Base-by-base conservation (phyloP, 2,797 vertebrate genomes). In the Thunnus albacares region DNA sequence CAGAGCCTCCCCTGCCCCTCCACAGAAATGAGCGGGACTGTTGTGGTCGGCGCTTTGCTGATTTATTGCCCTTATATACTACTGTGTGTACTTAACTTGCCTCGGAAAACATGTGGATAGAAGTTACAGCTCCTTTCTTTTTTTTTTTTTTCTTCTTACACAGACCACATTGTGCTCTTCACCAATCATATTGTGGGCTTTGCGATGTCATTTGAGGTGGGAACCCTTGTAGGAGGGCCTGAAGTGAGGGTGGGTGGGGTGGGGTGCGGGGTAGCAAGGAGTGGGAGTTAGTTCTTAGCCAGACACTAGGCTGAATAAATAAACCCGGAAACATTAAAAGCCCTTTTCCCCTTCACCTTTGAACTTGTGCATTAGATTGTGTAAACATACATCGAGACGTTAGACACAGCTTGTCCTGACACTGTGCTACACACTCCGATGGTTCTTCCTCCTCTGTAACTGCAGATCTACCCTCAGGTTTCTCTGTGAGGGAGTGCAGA, bases 261-360 rank as follows among this genome's bases (percentile, higher is more conserved):
- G 43, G 45, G 58, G 57, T 47, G 78, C 49, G 41, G 57, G 56
- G 22, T 12, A 58, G 69, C 8, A 28, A 56, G 61, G 18, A 69
- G 83, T 73, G 87, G 69, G 61, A 88, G 88, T 90, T 87, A 92
- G 87, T 93, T 92, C 90, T 94, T 94, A 91, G 91, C 93, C 94
- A 95, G 93, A 93, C 93, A 94, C 93, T 94, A 92, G 90, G 92
- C 92, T 94, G 89, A 90, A 94, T 94, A 96, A 95, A 96, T 95
- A 96, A 96, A 96, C 94, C 94, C 90, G 90, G 93, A 94, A 94
- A 93, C 94, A 94, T 96, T 95, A 95, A 95, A 95, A 95, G 90
- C 91, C 92, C 94, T 91, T 94, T 94, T 93, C 93, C 94, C 91
- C 92, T 94, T 95, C 93, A 95, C 93, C 95, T 95, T 90, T 94